These are phyloP conservation scores for Candidula unifasciata DNA, from an alignment of 2,888 invertebrate species.

Conservation along the genomic window DNA sequence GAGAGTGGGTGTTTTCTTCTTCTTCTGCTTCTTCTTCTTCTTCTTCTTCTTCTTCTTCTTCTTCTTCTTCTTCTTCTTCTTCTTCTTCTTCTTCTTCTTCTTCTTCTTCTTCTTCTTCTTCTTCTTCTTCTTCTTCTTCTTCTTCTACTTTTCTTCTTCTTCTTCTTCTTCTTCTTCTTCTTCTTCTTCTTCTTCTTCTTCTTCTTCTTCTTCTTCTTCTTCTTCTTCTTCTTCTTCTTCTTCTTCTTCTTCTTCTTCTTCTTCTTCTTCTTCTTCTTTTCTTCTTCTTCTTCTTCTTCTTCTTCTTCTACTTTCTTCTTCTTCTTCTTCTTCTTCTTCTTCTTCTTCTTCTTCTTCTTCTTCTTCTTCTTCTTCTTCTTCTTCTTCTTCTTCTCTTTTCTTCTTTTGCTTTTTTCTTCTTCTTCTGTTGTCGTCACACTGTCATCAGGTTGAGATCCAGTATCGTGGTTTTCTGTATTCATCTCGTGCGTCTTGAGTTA, in stretches of 20 bases:
- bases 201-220: conserved; percentile 1
- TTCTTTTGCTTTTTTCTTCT: too few species aligned
- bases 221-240: neutral
- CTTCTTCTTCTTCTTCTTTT: neutral
- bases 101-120: too few species aligned
- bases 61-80: conserved; percentile 8
- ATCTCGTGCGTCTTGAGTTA: too few species aligned
- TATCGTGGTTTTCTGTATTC: too few species aligned
- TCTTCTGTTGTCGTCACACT: too few species aligned
- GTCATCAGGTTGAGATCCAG: too few species aligned
- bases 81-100: too few species aligned
- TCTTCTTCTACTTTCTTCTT: neutral
- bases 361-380: too few species aligned
- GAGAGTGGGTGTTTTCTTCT: neutral
- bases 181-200: conserved; percentile 21
- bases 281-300: neutral
- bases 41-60: conserved; percentile 8
- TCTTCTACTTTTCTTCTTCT: neutral
- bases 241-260: neutral
- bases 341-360: too few species aligned
- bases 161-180: neutral
- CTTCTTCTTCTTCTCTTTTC: too few species aligned
- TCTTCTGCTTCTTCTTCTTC: conserved; percentile 2
- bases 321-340: too few species aligned
- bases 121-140: neutral